phyloP scores from a whole-genome alignment of 2,797 vertebrate species.

The Sternarchorhynchus goeldii region DNA sequence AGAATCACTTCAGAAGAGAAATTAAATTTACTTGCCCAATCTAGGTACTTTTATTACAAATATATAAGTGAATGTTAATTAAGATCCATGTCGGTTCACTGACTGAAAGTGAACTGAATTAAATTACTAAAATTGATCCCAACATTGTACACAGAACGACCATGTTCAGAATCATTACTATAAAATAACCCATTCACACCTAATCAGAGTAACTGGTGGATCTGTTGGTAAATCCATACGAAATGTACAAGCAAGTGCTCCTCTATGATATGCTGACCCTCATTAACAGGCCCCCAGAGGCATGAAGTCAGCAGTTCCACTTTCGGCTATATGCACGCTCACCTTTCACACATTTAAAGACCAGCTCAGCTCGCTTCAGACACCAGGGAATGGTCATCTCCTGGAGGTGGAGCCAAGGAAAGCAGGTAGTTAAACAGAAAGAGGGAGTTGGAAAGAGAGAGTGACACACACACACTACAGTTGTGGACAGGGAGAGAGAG shows the following conservation, averaged over 20 bases:
- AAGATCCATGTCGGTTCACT: neutral
- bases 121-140: neutral
- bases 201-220: neutral
- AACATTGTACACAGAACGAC: neutral
- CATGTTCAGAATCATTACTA: neutral
- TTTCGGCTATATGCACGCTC: slow-evolving; percentile 46
- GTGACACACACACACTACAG: no score
- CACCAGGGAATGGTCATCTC: slow-evolving; percentile 85
- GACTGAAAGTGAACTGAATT: neutral
- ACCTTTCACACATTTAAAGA: slow-evolving; percentile 99
- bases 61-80: neutral
- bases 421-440: neutral
- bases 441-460: neutral
- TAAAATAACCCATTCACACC: slow-evolving; percentile 1
- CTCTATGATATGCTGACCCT: slow-evolving; percentile 8
- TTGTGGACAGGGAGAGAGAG: neutral
- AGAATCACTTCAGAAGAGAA: neutral
- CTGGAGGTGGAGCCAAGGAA: slow-evolving; percentile 54
- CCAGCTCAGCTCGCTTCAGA: slow-evolving; percentile 79
- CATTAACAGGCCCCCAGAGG: slow-evolving; percentile 2
- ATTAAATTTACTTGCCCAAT: no score
- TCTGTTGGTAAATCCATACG: neutral
- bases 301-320: slow-evolving; percentile 32
- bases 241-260: slow-evolving; percentile 14
- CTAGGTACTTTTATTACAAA: neutral